A percentile compares a stretch with the other conserved stretches of the same genome.
Conservation (phyloP, 2,888 invertebrate species). For the Notodonta ziczac region DNA sequence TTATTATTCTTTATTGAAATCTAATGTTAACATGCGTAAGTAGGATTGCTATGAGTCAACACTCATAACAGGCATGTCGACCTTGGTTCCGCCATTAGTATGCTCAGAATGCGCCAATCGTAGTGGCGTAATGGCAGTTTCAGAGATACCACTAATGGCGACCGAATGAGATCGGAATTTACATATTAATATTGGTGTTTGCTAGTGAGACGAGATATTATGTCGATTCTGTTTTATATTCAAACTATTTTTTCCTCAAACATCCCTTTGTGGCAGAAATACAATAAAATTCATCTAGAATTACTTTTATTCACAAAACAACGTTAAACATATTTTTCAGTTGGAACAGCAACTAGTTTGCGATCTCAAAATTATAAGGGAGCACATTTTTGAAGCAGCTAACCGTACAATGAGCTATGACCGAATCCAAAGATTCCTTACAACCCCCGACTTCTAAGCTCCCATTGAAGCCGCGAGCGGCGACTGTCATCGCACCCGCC, state of each 20-base stretch:
- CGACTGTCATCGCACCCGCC: conserved; percentile 26
- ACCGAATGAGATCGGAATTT: conserved; percentile 3
- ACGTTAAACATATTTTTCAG: too few relatives aligned
- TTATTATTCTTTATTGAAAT: too few relatives aligned
- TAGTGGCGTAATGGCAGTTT: conserved; percentile 7
- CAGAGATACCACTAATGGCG: conserved; percentile 6
- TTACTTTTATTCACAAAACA: too few relatives aligned
- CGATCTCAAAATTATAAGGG: too few relatives aligned
- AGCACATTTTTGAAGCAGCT: neutral
- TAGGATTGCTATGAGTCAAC: conserved; percentile 21
- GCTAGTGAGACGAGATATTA: neutral
- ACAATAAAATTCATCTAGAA: too few relatives aligned
- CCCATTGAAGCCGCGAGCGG: conserved; percentile 36
- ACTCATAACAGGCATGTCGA: conserved; percentile 9
- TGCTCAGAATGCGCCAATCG: conserved; percentile 16
- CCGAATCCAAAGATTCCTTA: neutral
- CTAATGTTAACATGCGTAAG: neutral
- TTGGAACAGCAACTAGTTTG: too few relatives aligned
- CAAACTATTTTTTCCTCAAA: too few relatives aligned
- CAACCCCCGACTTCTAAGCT: conserved; percentile 22
- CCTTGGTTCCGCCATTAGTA: conserved; percentile 28
- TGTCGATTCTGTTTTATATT: neutral
- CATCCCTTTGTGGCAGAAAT: too few relatives aligned
- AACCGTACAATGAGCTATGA: neutral
- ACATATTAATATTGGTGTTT: neutral